Base-by-base conservation (phyloP, 2,113 vertebrate species). In the Plectropomus leopardus region DNA sequence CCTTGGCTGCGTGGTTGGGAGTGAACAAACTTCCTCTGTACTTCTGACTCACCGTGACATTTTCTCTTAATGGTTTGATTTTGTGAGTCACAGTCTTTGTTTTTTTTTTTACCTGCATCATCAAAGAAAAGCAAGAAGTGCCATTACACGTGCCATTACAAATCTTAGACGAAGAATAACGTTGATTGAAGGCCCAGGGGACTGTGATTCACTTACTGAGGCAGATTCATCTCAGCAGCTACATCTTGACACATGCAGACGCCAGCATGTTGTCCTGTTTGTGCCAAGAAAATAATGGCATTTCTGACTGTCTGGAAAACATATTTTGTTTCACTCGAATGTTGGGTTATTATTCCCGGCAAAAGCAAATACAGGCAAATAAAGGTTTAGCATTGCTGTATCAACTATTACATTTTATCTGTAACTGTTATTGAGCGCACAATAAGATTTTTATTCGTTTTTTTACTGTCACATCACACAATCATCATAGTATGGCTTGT, bases 291-390 rank as follows among this genome's bases (percentile, higher is more conserved):
- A 80, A 91, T 86, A 86, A 88, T 90, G 75, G 70, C 59, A 44
- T 88, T 87, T 89, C 79, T 76, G 67, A 90, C 76, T 82, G 75
- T 86, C 75, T 86, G 71, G 81, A 80, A 91, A 92, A 83, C 72
- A 73, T 36, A 77, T 83, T 93, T 87, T 69, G 74, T 82, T 84
- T 84, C 72, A 74, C 83, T 89, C 83, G 60, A 75, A 48, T 28
- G 44, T 55, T 51, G 42, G 50, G 23, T 55, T 78, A 40, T 76
- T 72, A 15, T 73, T 50, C 64, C n/a, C 23, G 42, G 61, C 36
- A 65, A 63, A 60, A 24, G 11, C 17, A 70, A 88, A 67, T 30
- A 8, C 24, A 45, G 16, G 45, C 19, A 57, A 51, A 61, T 30
- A 78, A 42, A 51, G 24, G 36, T 44, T 81, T 50, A 42, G 7